These are phyloP conservation scores for Himalopsyche anomala DNA, from an alignment of 2,888 invertebrate genomes.

Conservation along the genomic window DNA sequence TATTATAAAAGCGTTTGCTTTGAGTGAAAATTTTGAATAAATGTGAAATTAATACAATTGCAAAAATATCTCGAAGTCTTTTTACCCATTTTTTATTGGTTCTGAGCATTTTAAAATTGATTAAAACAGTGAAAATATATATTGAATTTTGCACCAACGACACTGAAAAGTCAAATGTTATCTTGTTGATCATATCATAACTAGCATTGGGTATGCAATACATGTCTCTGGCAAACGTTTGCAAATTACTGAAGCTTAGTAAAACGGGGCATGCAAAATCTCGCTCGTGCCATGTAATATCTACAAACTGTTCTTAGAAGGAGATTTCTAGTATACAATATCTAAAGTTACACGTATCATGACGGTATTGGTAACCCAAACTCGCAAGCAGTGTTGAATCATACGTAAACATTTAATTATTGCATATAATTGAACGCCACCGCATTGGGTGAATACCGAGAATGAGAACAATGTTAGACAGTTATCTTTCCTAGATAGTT, in stretches of 20 bases:
- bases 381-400: constrained; percentile 55
- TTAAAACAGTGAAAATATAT: too few species aligned
- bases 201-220: neutral
- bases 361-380: constrained; percentile 45
- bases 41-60: too few species aligned
- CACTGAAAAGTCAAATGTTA: too few species aligned
- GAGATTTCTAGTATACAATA: constrained; percentile 2
- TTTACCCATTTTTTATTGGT: too few species aligned
- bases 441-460: neutral
- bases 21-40: too few species aligned
- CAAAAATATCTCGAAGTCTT: too few species aligned
- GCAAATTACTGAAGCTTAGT: neutral
- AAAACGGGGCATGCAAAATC: constrained; percentile 36
- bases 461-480: neutral
- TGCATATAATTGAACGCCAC: constrained; percentile 60
- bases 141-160: too few species aligned
- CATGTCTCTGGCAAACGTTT: neutral
- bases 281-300: neutral
- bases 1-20: too few species aligned
- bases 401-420: constrained; percentile 62
- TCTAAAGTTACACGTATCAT: neutral
- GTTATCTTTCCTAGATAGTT: neutral
- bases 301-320: neutral
- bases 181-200: neutral
- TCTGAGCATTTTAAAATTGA: too few species aligned